These are phyloP conservation scores for Montipora sp. DNA, from an alignment of 64 coral and sea anemone genomes.

Conservation along the genomic window DNA sequence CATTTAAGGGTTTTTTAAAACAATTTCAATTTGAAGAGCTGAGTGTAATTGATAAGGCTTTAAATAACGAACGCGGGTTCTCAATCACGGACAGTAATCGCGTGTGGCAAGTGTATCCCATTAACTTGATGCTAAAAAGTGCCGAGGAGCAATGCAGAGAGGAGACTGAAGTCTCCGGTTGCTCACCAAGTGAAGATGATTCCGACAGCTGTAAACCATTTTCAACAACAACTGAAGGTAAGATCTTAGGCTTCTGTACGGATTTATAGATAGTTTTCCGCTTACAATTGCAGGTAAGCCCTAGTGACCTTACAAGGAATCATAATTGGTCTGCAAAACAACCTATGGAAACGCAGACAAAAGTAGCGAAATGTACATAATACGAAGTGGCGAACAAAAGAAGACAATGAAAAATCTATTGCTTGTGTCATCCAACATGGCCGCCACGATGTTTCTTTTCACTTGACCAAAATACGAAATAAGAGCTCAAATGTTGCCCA, in stretches of 20 bases:
- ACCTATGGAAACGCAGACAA: too few relatives aligned
- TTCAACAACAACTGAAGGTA: neutral
- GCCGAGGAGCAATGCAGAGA: neutral
- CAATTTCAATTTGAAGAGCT: conserved; percentile 49
- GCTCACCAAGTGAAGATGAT: conserved; percentile 3
- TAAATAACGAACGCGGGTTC: neutral
- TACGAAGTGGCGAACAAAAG: too few relatives aligned
- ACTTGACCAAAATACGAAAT: too few relatives aligned
- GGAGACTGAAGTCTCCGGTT: neutral
- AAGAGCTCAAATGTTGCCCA: too few relatives aligned
- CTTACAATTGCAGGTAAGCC: too few relatives aligned
- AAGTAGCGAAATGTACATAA: too few relatives aligned
- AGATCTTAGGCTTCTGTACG: neutral
- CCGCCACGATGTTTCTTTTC: too few relatives aligned
- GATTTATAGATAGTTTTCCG: too few relatives aligned
- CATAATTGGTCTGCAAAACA: too few relatives aligned
- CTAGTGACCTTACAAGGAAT: too few relatives aligned
- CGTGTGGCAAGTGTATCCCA: neutral
- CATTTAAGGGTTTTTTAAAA: conserved; percentile 51
- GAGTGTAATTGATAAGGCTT: conserved; percentile 41
- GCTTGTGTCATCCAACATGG: too few relatives aligned
- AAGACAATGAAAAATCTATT: too few relatives aligned
- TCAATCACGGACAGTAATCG: neutral
- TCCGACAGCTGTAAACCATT: conserved; percentile 9
- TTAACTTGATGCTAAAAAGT: neutral